Evolutionary conservation across 2,888 invertebrate species (phyloP), one percentile per base, ranked within the genome.

Genomic region (Folsomia candida): DNA sequence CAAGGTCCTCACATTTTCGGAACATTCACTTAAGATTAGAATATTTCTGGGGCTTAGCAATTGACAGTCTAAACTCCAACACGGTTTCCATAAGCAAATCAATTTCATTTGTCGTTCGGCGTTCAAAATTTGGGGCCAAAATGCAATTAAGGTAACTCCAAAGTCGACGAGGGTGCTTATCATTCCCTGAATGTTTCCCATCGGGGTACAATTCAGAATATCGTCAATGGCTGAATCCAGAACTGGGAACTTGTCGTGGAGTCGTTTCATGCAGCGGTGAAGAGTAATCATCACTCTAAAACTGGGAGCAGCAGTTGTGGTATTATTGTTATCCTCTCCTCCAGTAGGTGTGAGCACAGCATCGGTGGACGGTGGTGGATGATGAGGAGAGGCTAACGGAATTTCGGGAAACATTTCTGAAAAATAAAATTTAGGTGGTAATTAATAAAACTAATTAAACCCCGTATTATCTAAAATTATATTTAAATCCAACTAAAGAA

Each of bases 11-110:
- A 69, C 68, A 47, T 68, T 58, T 18, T 14, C 20, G 1, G 76
- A 75, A n/a, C n/a, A n/a, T 47, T 72, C 67, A 6, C 71, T 29
- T 14, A 77, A 67, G 11, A 79, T 58, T 27, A 76, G 66, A 9
- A 79, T 27, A 63, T 79, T 79, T 67, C 76, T 47, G 0, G 78
- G 69, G 60, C 75, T 75, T 2, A 79, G 24, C 22, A 79, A 29
- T 26, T 70, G 75, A 14, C 47, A 54, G 1, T 60, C 54, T 2
- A 20, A 14, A 2, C 60, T 76, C 75, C 73, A 76, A 18, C 68
- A 25, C 14, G 29, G 65, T n/a, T 60, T 70, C 78, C 76, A 78
- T 51, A 72, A 72, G 1, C 14, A 6, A 9, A 76, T 59, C n/a
- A 78, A 70, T 28, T 70, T 51, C 14, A 54, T 26, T 11, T 68